Base-by-base conservation (phyloP, 2,888 invertebrate species). In the Nycteola revayana region DNA sequence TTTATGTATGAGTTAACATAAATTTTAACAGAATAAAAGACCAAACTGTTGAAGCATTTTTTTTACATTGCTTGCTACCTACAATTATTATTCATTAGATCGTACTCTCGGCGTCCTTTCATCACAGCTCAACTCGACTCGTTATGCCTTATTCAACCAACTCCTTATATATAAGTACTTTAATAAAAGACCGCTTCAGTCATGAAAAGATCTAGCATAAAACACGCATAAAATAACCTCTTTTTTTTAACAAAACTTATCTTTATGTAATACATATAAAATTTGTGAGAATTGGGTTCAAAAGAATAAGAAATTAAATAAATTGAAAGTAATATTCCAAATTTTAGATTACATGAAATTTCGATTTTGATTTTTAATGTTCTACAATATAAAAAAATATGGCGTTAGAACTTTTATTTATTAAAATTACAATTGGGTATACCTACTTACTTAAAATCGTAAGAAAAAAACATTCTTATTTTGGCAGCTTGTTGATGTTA, bases 11-110 rank as follows among this genome's bases (percentile, higher is more conserved):
- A n/a, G n/a, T n/a, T n/a, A n/a, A n/a, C n/a, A n/a, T n/a, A n/a
- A n/a, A n/a, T n/a, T n/a, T n/a, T n/a, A n/a, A n/a, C n/a, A n/a
- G n/a, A n/a, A n/a, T n/a, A n/a, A n/a, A n/a, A n/a, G n/a, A n/a
- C n/a, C n/a, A n/a, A n/a, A n/a, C n/a, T n/a, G n/a, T n/a, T n/a
- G n/a, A n/a, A n/a, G n/a, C n/a, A n/a, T n/a, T n/a, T n/a, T n/a
- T n/a, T n/a, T 66, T 64, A 59, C 67, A 67, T 69, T 69, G 59
- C 53, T 49, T 47, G 42, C 43, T 41, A 47, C 48, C 59, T 54
- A 69, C 68, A 77, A 80, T 81, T 78, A 81, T 78, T 76, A 78
- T 79, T 81, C 82, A 83, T 85, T 77, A 80, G 68, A 52, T 56
- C 51, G 58, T 63, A 66, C 60, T 60, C 53, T 49, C 42, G 49